Percentiles rank a stretch among this genome's conserved stretches.
These are phyloP conservation scores for Catotricha subobsoleta DNA, from an alignment of 2,888 invertebrate species.

Conservation along the genomic window DNA sequence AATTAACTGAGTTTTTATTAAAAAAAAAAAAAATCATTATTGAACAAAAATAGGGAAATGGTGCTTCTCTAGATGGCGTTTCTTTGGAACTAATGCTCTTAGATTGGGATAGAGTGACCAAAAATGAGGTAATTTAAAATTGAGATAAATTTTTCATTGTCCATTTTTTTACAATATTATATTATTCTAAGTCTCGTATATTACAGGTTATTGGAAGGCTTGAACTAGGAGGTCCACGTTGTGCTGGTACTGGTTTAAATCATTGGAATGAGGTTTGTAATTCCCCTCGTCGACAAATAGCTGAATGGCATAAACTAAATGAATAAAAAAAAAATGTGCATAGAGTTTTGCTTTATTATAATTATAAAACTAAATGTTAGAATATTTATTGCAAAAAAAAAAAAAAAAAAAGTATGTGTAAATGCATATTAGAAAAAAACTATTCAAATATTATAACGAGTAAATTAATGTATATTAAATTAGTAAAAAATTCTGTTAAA, in stretches of 20 bases:
- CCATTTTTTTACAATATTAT: not conserved
- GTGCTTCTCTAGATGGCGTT: constrained; percentile 27
- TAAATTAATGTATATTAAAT: not conserved
- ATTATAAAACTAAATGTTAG: not conserved
- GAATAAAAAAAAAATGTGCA: constrained; percentile 52
- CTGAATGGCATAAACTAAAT: constrained; percentile 97
- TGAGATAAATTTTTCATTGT: not conserved
- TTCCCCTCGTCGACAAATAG: constrained; percentile 92
- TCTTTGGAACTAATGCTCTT: constrained; percentile 35
- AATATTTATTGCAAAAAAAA: not conserved
- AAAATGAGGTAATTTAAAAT: constrained; percentile 64
- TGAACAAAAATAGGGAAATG: constrained; percentile 21
- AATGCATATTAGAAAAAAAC: no score
- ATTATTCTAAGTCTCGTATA: not conserved
- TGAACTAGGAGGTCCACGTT: constrained; percentile 72
- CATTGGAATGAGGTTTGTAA: constrained; percentile 98
- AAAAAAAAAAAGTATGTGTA: no score
- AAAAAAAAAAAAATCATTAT: constrained; percentile 1
- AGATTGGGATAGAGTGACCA: constrained; percentile 96
- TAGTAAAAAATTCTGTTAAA: not conserved
- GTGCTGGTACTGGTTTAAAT: constrained; percentile 64
- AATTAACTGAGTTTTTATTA: not conserved
- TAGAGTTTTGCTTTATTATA: no score
- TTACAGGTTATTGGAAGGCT: constrained; percentile 84
- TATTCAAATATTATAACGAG: no score